phyloP scores from a whole-genome alignment of 2,797 vertebrate species.

The Crenichthys baileyi region DNA sequence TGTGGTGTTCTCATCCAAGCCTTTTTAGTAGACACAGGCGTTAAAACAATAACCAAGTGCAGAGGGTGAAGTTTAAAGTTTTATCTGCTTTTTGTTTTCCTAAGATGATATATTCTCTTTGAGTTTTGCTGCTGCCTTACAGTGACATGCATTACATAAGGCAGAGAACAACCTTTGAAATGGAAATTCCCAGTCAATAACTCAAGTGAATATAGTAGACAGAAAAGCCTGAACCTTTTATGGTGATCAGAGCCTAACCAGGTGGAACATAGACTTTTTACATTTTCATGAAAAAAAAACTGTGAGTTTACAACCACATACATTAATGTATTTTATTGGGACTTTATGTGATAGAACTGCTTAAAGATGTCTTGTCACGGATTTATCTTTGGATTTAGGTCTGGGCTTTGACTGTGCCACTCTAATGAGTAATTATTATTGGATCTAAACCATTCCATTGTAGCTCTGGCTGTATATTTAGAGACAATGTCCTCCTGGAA shows the following conservation, averaged over 20 bases:
- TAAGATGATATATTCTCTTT: slow-evolving; percentile 11
- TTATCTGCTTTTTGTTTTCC: slow-evolving; percentile 30
- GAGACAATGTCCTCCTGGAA: background rate
- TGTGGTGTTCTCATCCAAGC: slow-evolving; percentile 21
- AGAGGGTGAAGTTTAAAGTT: slow-evolving; percentile 32
- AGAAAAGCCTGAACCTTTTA: slow-evolving; percentile 9
- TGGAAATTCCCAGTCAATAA: slow-evolving; percentile 36
- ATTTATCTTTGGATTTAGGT: background rate
- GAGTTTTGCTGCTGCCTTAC: slow-evolving; percentile 4
- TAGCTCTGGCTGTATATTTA: background rate
- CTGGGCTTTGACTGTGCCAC: background rate
- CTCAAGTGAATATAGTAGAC: slow-evolving; percentile 11
- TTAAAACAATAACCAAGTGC: slow-evolving; percentile 35
- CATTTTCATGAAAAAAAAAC: background rate
- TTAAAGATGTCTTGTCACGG: background rate
- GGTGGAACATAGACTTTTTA: background rate
- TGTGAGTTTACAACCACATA: background rate
- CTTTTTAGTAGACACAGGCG: slow-evolving; percentile 29
- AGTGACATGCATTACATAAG: slow-evolving; percentile 1
- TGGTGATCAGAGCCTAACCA: background rate
- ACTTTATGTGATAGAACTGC: background rate
- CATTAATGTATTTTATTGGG: background rate
- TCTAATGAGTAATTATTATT: background rate
- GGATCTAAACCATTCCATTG: background rate
- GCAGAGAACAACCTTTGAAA: slow-evolving; percentile 16